Evolutionary conservation across 2,888 invertebrate genomes (phyloP), one percentile per base, ranked within the genome.

Genomic region (Acleris sparsana): DNA sequence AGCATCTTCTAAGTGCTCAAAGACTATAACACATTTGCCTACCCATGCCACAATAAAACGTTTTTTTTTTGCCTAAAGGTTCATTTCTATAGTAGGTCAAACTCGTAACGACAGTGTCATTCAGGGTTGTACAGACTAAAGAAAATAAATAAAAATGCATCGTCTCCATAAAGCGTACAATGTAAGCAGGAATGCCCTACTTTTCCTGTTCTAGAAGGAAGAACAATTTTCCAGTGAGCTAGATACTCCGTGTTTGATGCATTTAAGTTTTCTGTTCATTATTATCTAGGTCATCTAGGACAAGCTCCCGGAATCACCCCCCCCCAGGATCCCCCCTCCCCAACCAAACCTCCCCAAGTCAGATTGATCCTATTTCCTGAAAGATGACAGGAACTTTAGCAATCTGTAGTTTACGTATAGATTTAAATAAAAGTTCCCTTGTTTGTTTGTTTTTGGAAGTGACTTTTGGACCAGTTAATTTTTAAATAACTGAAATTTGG

Each of bases 281-380:
- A 39, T n/a, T 55, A 55, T 55, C 22, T 55, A n/a, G 43, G 55
- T n/a, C 44, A 55, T 55, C 22, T 55, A n/a, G 43, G 55, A 22
- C 55, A 22, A 16, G 43, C 7, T 16, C 22, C 13, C 20, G 13
- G 9, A 20, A 13, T n/a, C 6, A 20, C 33, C 33, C 33, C 33
- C 33, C 1, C 25, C n/a, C n/a, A n/a, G 25, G 25, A 25, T n/a
- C n/a, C 25, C 25, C 22, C 22, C 5, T 2, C 6, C 25, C 25
- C 25, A n/a, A n/a, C 25, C 25, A 5, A 25, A 5, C 5, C 25
- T 6, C 25, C 25, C 6, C 25, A 25, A 25, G 44, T 22, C 7
- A 44, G 43, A 56, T 56, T 39, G 39, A n/a, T n/a, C 4, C 22
- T 56, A 43, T 44, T 20, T 22, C 5, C 25, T 7, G 18, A 25